These are phyloP conservation scores for Lindbergichthys nudifrons DNA, from an alignment of 2,797 vertebrate species.

Conservation along the genomic window DNA sequence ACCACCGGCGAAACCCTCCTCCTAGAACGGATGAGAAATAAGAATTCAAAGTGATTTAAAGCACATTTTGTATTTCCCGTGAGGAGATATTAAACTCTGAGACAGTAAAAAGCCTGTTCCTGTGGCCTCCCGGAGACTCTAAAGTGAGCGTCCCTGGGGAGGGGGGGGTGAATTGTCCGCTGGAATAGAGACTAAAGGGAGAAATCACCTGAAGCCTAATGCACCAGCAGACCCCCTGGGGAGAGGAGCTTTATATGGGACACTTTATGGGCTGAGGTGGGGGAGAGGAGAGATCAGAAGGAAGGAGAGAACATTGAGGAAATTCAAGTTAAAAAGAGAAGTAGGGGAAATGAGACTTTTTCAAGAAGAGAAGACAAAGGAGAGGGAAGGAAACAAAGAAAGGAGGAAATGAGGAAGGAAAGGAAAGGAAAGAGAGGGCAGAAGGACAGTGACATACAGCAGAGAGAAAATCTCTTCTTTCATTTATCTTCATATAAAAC, in stretches of 20 bases:
- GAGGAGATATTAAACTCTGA: conserved; percentile 26
- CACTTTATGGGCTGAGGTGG: conserved; percentile 30
- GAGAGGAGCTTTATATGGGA: conserved; percentile 54
- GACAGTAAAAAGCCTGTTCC: conserved; percentile 29
- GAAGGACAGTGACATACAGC: too few relatives aligned
- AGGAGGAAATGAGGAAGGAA: background rate
- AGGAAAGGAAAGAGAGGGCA: background rate
- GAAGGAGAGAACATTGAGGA: background rate
- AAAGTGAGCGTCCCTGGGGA: conserved; percentile 39
- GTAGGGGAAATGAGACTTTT: background rate
- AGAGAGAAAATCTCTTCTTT: background rate
- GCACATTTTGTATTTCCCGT: background rate
- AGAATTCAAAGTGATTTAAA: conserved; percentile 2
- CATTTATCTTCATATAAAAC: background rate
- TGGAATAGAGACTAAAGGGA: conserved; percentile 41
- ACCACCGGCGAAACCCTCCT: background rate
- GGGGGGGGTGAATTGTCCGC: conserved; percentile 34
- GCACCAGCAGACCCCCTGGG: conserved; percentile 37
- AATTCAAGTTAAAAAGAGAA: background rate
- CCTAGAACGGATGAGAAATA: conserved; percentile 13
- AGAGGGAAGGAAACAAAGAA: background rate
- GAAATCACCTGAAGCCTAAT: conserved; percentile 52
- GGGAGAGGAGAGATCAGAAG: background rate
- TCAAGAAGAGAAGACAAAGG: too few relatives aligned
- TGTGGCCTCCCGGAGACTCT: conserved; percentile 43